A percentile compares a stretch with the other conserved stretches of the same genome.
Conservation (phyloP, 2,797 vertebrate genomes). For the Muraenolepis orangiensis region DNA sequence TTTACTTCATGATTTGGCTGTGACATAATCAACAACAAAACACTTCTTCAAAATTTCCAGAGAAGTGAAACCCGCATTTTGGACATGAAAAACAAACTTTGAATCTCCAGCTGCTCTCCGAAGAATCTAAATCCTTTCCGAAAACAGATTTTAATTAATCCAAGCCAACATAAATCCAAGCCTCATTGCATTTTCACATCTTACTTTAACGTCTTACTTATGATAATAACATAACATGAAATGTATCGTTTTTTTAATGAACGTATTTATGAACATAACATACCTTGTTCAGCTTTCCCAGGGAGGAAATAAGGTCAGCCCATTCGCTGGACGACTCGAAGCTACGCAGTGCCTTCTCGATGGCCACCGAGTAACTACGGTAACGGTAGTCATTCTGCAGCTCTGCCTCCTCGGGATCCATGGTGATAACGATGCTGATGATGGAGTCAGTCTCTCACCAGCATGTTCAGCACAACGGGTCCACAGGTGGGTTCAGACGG, state of each 20-base stretch:
- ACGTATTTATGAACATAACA: too few relatives aligned
- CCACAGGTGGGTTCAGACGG: slow-evolving; percentile 27
- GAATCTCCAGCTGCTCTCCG: neutral
- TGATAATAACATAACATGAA: too few relatives aligned
- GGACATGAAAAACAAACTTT: neutral
- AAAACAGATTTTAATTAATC: too few relatives aligned
- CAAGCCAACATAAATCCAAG: too few relatives aligned
- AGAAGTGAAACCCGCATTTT: neutral
- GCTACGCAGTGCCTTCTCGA: slow-evolving; percentile 95
- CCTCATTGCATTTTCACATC: too few relatives aligned
- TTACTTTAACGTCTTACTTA: too few relatives aligned
- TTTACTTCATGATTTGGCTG: neutral
- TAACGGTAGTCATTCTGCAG: slow-evolving; percentile 93
- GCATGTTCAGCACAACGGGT: slow-evolving; percentile 55
- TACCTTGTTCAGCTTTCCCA: slow-evolving; percentile 99
- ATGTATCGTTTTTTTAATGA: too few relatives aligned
- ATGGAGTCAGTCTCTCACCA: slow-evolving; percentile 49
- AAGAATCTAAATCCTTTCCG: neutral
- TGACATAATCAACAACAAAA: neutral
- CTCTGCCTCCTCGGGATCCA: slow-evolving; percentile 94
- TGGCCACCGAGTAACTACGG: slow-evolving; percentile 86
- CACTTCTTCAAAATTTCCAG: neutral
- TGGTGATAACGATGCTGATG: slow-evolving; percentile 51
- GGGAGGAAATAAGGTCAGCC: slow-evolving; percentile 97
- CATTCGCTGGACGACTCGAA: slow-evolving; percentile 98